These are phyloP conservation scores for Shinisaurus crocodilurus DNA, from an alignment of 2,113 vertebrate species.

Conservation along the genomic window DNA sequence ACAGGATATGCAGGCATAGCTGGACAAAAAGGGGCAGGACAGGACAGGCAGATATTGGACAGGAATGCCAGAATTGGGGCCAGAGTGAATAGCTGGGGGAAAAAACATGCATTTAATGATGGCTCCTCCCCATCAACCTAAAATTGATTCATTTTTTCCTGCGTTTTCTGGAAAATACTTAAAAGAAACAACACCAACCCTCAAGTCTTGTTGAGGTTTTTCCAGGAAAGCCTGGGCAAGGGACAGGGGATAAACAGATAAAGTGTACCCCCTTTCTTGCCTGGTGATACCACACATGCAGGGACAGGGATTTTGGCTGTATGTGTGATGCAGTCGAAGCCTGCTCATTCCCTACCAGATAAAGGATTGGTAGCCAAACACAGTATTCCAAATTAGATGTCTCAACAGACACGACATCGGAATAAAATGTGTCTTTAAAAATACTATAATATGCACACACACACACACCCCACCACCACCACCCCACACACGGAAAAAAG, in stretches of 20 bases:
- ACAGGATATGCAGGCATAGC: neutral
- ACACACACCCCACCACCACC: no score
- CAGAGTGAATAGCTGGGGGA: neutral
- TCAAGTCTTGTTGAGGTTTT: no score
- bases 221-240: no score
- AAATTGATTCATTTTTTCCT: neutral
- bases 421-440: no score
- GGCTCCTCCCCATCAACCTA: neutral
- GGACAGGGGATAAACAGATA: no score
- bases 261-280: no score
- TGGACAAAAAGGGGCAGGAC: neutral
- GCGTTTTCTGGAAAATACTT: neutral
- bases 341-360: neutral
- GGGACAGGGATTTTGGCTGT: neutral
- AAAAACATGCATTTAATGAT: neutral
- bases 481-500: neutral
- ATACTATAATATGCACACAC: no score
- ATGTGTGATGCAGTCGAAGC: neutral
- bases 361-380: neutral
- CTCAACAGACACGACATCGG: no score
- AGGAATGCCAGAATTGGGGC: neutral
- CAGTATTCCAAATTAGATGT: neutral
- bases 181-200: no score
- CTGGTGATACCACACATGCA: no score
- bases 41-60: neutral